Percentiles rank a stretch among this genome's conserved stretches.
Evolutionary conservation across 2,888 invertebrate genomes (phyloP).

Genomic region (Himalopsyche tibetana): DNA sequence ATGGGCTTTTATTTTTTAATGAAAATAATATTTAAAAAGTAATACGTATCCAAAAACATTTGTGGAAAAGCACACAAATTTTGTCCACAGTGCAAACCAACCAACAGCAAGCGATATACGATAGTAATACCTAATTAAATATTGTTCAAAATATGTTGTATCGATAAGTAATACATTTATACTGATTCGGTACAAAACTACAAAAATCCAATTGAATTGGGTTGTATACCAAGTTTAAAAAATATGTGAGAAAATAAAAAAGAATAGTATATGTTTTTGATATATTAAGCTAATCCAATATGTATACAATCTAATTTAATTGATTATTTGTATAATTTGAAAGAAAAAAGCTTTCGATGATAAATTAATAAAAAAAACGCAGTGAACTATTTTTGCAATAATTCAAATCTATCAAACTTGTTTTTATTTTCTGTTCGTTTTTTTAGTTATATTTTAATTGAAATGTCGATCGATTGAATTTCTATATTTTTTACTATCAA

Average conservation of each 20-base stretch:
- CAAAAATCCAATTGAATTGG: background rate
- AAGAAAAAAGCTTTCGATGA: background rate
- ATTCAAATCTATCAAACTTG: background rate
- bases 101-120: too few relatives aligned
- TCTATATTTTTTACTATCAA: too few relatives aligned
- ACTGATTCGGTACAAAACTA: constrained; percentile 9
- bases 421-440: background rate
- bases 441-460: constrained; percentile 22
- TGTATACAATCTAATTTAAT: background rate
- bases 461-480: constrained; percentile 41
- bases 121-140: background rate
- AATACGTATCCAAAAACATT: too few relatives aligned
- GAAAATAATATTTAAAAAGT: too few relatives aligned
- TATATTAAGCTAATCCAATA: background rate
- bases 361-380: background rate
- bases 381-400: background rate
- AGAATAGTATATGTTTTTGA: too few relatives aligned
- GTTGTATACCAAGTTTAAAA: background rate
- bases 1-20: too few relatives aligned
- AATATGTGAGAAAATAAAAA: too few relatives aligned
- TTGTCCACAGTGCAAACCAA: too few relatives aligned
- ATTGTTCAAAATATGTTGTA: background rate
- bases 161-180: background rate
- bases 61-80: too few relatives aligned
- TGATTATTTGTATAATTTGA: background rate